Evolutionary conservation across 2,113 vertebrate species (phyloP).

Genomic region (Notarius quadriscutis): DNA sequence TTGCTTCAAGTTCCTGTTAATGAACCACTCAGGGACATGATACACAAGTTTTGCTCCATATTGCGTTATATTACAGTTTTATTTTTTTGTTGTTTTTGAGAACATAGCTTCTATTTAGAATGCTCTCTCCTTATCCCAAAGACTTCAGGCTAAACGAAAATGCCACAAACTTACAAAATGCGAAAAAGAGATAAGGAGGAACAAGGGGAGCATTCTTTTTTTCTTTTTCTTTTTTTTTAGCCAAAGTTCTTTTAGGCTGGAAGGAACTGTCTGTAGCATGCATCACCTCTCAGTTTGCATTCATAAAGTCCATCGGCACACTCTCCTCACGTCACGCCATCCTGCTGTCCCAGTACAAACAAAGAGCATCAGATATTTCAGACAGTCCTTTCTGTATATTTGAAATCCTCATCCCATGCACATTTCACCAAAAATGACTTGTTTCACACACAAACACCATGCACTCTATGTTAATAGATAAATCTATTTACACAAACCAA

Average conservation of each 20-base stretch:
- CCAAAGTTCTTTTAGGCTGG: slow-evolving; percentile 51
- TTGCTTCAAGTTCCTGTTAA: neutral
- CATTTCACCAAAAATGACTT: neutral
- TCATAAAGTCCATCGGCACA: neutral
- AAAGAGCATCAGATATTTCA: neutral
- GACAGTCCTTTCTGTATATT: neutral
- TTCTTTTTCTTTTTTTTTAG: neutral
- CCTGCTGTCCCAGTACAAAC: neutral
- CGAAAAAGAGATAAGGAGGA: slow-evolving; percentile 52
- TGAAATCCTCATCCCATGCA: neutral
- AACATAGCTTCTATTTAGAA: slow-evolving; percentile 64
- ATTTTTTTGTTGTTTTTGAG: slow-evolving; percentile 34
- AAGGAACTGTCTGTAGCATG: slow-evolving; percentile 54
- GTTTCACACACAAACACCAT: neutral
- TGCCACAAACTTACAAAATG: slow-evolving; percentile 49
- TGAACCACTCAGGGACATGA: slow-evolving; percentile 56
- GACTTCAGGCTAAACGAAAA: slow-evolving; percentile 67
- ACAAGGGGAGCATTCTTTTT: slow-evolving; percentile 64
- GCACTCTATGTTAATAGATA: neutral
- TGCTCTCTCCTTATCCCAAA: slow-evolving; percentile 58
- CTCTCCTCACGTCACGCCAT: slow-evolving; percentile 1
- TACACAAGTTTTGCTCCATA: neutral
- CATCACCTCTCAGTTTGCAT: slow-evolving; percentile 57
- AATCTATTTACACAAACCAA: neutral
- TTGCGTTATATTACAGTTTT: too few species aligned